phyloP scores from a whole-genome alignment of 2,797 vertebrate species.

The Pangasius sanitwongsei region DNA sequence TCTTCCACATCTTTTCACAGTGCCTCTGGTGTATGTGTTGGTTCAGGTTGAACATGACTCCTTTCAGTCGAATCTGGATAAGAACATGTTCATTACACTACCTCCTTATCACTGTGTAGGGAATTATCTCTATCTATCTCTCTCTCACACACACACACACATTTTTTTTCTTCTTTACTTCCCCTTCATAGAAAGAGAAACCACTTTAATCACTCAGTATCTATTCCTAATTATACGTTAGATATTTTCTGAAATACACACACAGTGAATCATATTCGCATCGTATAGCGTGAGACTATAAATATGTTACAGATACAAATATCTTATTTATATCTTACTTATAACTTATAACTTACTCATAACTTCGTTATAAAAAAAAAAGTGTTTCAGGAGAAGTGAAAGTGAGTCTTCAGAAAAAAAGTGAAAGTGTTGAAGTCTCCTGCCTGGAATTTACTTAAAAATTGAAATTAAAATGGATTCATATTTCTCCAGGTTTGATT shows the following conservation, averaged over 20 bases:
- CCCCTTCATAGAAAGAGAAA: constrained; percentile 3
- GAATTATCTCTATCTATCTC: background rate
- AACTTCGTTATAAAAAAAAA: background rate
- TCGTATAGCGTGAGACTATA: background rate
- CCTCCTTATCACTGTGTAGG: background rate
- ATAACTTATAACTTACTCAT: background rate
- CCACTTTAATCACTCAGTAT: background rate
- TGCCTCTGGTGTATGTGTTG: background rate
- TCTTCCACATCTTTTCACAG: background rate
- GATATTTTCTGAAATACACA: background rate
- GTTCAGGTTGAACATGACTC: background rate
- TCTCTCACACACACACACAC: background rate
- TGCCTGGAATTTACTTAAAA: background rate
- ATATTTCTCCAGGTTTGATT: background rate
- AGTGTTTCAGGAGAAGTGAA: background rate
- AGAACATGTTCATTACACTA: background rate
- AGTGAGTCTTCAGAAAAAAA: background rate
- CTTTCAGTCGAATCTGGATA: background rate
- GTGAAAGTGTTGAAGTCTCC: background rate
- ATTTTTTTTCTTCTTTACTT: background rate
- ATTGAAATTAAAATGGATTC: background rate
- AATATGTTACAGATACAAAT: background rate
- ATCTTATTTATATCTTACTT: background rate
- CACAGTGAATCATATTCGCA: background rate
- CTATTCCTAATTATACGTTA: background rate